Evolutionary conservation across 2,797 vertebrate genomes (phyloP).

Genomic region (Anabas testudineus): DNA sequence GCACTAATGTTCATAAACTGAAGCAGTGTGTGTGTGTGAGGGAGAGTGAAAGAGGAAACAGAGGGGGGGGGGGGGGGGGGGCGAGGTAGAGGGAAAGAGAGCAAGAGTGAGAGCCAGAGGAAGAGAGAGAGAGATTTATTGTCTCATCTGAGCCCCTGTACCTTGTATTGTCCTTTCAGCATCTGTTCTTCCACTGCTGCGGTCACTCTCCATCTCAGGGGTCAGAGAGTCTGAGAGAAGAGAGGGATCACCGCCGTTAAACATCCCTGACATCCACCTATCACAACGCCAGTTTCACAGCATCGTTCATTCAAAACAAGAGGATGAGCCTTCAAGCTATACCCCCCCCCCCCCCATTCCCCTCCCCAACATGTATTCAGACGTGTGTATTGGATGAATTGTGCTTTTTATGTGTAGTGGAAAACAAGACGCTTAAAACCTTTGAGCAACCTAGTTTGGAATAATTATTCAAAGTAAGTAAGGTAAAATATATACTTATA

Average conservation of each 20-base stretch:
- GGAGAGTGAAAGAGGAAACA: conserved; percentile 42
- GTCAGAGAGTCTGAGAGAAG: conserved; percentile 98
- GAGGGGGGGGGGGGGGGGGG: background rate
- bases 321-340: conserved; percentile 42
- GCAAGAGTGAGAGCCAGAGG: conserved; percentile 78
- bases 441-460: conserved; percentile 14
- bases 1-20: conserved; percentile 92
- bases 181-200: conserved; percentile 99
- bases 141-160: conserved; percentile 97
- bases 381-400: background rate
- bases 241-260: conserved; percentile 91
- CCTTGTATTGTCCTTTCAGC: conserved; percentile 99
- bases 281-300: conserved; percentile 63
- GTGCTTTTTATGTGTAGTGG: background rate
- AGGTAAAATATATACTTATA: background rate
- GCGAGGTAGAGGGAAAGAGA: conserved; percentile 38
- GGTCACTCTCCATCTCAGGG: conserved; percentile 99
- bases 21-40: conserved; percentile 73
- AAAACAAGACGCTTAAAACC: conserved; percentile 1
- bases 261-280: conserved; percentile 82
- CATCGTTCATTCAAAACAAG: conserved; percentile 75
- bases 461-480: conserved; percentile 10
- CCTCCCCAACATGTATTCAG: background rate
- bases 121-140: conserved; percentile 94
- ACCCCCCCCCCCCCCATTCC: too few species aligned